Evolutionary conservation across 2,888 invertebrate genomes (phyloP).

Genomic region (Lepas anatifera): DNA sequence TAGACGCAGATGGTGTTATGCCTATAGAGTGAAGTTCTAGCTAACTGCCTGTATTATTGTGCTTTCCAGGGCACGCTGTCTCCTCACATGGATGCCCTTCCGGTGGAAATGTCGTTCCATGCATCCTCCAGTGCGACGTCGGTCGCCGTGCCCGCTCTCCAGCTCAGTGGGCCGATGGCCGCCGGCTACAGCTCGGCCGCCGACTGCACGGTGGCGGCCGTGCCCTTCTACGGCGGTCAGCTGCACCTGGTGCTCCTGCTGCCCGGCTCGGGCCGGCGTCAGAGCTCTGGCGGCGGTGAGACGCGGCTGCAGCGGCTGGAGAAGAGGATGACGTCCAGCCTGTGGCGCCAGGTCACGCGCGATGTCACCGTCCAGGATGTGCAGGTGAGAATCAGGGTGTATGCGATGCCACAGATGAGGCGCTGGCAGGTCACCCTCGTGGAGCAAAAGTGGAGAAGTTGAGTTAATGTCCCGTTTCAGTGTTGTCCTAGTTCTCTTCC

Average conservation of each 20-base stretch:
- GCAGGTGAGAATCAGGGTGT: too few species aligned
- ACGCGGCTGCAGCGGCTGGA: constrained; percentile 21
- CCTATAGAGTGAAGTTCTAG: too few species aligned
- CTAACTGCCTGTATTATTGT: too few species aligned
- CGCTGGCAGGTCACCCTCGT: too few species aligned
- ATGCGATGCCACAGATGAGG: too few species aligned
- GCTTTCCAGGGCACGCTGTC: constrained; percentile 18
- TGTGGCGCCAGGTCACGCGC: constrained; percentile 19
- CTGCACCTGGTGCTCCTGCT: constrained; percentile 22
- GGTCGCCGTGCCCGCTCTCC: constrained; percentile 18
- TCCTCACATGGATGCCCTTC: constrained; percentile 15
- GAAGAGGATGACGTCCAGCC: not conserved
- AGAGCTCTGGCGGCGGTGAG: constrained; percentile 22
- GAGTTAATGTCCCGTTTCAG: too few species aligned
- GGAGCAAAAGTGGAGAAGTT: too few species aligned
- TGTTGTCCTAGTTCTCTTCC: too few species aligned
- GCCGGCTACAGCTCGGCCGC: constrained; percentile 19
- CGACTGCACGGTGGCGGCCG: constrained; percentile 21
- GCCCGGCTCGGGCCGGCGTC: constrained; percentile 23
- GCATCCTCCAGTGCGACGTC: constrained; percentile 22
- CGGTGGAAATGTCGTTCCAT: constrained; percentile 22
- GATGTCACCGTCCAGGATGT: constrained; percentile 20
- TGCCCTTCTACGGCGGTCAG: constrained; percentile 15
- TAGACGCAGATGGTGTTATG: too few species aligned
- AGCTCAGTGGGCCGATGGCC: constrained; percentile 17